A percentile compares a stretch with the other conserved stretches of the same genome.
Conservation (phyloP, 2,797 vertebrate genomes). For the Coregonus sp. region DNA sequence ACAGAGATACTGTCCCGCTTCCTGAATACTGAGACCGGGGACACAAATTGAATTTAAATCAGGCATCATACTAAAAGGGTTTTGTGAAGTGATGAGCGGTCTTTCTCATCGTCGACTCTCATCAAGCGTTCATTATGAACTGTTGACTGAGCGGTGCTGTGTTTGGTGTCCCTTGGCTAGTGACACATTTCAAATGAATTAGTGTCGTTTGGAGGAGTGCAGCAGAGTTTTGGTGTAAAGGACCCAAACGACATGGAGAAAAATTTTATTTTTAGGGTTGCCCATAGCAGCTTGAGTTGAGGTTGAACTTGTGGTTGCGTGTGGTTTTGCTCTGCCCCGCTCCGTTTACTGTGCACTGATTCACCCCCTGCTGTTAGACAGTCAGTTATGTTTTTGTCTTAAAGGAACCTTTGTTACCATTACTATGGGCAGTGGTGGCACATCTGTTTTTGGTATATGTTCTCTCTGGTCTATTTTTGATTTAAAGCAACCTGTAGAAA, state of each 20-base stretch:
- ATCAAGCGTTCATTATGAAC: slow-evolving; percentile 14
- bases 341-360: slow-evolving; percentile 46
- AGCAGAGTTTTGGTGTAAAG: background rate
- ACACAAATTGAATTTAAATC: slow-evolving; percentile 55
- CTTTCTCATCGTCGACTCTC: slow-evolving; percentile 36
- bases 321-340: slow-evolving; percentile 48
- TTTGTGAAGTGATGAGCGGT: slow-evolving; percentile 37
- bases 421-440: background rate
- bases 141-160: slow-evolving; percentile 39
- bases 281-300: slow-evolving; percentile 32
- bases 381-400: slow-evolving; percentile 25
- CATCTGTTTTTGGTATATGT: background rate
- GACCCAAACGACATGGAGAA: slow-evolving; percentile 8
- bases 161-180: slow-evolving; percentile 34
- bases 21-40: slow-evolving; percentile 27
- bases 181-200: slow-evolving; percentile 25
- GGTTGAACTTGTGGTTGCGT: slow-evolving; percentile 58
- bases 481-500: background rate
- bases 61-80: slow-evolving; percentile 35
- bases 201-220: background rate
- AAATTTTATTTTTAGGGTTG: slow-evolving; percentile 27
- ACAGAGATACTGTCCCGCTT: slow-evolving; percentile 27
- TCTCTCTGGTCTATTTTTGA: slow-evolving; percentile 1
- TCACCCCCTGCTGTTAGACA: slow-evolving; percentile 39
- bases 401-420: slow-evolving; percentile 5